Percentiles rank a stretch among this genome's conserved stretches.
Conservation (phyloP, 2,888 invertebrate genomes). For the Thyatira batis region DNA sequence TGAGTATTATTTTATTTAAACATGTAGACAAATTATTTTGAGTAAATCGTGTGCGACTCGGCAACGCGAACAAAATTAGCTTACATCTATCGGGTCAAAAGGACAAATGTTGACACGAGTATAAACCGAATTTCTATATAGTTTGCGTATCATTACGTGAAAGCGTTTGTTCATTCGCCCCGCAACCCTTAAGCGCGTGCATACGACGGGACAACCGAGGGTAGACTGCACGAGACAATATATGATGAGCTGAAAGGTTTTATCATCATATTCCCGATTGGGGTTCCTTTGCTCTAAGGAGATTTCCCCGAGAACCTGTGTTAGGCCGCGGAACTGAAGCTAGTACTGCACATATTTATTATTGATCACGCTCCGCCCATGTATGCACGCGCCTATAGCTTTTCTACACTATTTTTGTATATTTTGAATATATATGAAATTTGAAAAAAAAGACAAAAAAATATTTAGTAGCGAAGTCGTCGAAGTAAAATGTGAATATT, state of each 20-base stretch:
- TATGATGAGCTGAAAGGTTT: not conserved
- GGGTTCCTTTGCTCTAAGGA: too few species aligned
- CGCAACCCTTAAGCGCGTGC: not conserved
- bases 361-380: not conserved
- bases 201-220: not conserved
- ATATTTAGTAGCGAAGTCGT: conserved; percentile 1
- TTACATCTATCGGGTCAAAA: not conserved
- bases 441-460: conserved; percentile 6
- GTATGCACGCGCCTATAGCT: conserved; percentile 9
- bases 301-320: too few species aligned
- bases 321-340: too few species aligned
- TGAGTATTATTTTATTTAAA: too few species aligned
- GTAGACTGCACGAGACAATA: not conserved
- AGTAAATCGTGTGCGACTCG: not conserved
- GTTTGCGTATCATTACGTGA: not conserved
- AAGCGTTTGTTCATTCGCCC: not conserved
- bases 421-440: conserved; percentile 9
- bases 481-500: conserved; percentile 22
- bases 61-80: not conserved
- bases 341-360: not conserved
- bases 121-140: not conserved
- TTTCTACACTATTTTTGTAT: conserved; percentile 26
- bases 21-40: too few species aligned
- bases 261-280: too few species aligned
- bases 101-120: not conserved